phyloP scores from a whole-genome alignment of 2,888 invertebrate species.

The Ptilodon capucinus region DNA sequence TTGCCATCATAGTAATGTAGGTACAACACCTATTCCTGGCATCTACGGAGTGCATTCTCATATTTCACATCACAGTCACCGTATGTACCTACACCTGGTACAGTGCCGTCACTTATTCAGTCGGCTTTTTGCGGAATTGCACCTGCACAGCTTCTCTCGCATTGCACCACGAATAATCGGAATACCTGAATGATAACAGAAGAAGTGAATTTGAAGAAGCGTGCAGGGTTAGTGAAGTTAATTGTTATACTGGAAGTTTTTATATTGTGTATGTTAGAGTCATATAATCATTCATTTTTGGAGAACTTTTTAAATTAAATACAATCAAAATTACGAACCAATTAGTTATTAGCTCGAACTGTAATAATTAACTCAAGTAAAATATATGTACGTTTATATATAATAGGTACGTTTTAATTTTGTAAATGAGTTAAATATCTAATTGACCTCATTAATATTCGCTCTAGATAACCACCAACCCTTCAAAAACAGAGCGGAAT shows the following conservation, averaged over 20 bases:
- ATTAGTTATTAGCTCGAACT: neutral
- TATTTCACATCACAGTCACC: conserved; percentile 32
- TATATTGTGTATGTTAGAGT: too few species aligned
- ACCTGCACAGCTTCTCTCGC: conserved; percentile 18
- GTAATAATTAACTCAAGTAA: neutral
- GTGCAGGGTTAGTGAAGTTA: too few species aligned
- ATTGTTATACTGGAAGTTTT: too few species aligned
- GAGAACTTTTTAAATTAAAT: too few species aligned
- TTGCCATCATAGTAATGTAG: neutral
- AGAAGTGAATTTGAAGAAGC: neutral
- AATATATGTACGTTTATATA: too few species aligned
- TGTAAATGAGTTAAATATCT: neutral
- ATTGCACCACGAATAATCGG: conserved; percentile 9
- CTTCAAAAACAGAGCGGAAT: neutral
- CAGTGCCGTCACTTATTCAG: conserved; percentile 45
- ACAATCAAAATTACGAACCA: too few species aligned
- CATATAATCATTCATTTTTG: too few species aligned
- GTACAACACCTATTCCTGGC: neutral
- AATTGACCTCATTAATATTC: neutral
- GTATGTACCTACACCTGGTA: neutral
- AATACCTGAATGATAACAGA: conserved; percentile 9
- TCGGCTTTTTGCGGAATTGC: conserved; percentile 50
- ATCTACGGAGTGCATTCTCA: conserved; percentile 20
- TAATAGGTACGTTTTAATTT: too few species aligned
- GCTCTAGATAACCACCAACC: neutral